Conservation (phyloP, 1,140 invertebrate species). For the Cydia splendana region DNA sequence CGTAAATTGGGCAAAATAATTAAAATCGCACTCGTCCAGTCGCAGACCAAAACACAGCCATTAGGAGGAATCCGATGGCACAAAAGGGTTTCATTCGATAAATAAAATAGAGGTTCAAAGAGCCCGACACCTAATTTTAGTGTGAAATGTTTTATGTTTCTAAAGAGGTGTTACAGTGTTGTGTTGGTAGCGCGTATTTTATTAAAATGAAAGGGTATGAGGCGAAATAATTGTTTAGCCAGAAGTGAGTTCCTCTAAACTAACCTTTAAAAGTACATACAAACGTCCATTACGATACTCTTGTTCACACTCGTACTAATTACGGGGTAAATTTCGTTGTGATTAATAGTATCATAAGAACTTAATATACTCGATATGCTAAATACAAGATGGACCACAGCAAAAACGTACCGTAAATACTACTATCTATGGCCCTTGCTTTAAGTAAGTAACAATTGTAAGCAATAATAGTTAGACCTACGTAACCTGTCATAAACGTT, state of each 20-base stretch:
- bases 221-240: conserved; percentile 6
- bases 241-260: not conserved
- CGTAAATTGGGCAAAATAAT: conserved; percentile 80
- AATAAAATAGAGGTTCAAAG: conserved; percentile 53
- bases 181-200: not conserved
- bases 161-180: conserved; percentile 2
- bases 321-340: too few relatives aligned
- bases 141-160: conserved; percentile 28
- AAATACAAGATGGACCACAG: too few relatives aligned
- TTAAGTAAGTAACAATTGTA: too few relatives aligned
- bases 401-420: too few relatives aligned
- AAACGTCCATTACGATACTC: too few relatives aligned
- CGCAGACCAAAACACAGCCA: conserved; percentile 73
- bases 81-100: conserved; percentile 71
- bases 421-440: too few relatives aligned
- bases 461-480: too few relatives aligned
- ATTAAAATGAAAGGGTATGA: not conserved
- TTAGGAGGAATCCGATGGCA: conserved; percentile 58
- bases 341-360: too few relatives aligned
- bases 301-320: too few relatives aligned
- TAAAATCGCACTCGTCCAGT: conserved; percentile 71
- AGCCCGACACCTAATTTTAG: conserved; percentile 30
- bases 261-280: too few relatives aligned
- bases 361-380: too few relatives aligned
- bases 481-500: too few relatives aligned